Evolutionary conservation across 1,140 invertebrate genomes (phyloP), one percentile per base, ranked within the genome.

Genomic region (Prorops nasuta): DNA sequence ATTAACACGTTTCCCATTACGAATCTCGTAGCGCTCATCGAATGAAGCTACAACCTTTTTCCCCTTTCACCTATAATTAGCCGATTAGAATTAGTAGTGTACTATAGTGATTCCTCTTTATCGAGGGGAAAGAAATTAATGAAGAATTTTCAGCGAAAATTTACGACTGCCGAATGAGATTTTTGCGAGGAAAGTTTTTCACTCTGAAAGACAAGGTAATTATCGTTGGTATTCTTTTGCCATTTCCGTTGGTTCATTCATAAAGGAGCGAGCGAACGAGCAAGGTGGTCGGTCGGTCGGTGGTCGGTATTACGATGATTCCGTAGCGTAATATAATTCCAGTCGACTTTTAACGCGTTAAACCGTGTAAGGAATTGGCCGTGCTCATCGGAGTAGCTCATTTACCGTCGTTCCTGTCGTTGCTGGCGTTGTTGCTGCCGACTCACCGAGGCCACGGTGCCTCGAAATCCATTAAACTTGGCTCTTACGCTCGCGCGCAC

Each of bases 401-500:
- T 61, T 61, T 54, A 54, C 59, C 62, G 58, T 51, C 50, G 50
- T 48, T 51, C 44, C 54, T 48, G 50, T 56, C 59, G 60, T 57
- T 54, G 10, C 44, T 14, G 17, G 14, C 2, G 12, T n/a, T n/a
- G n/a, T n/a, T 31, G 36, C 44, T 52, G 51, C 58, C 50, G 47
- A 51, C 52, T n/a, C n/a, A 60, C 54, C 53, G 62, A 58, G 61
- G 55, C 57, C 60, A 58, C 62, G 62, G 60, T 68, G 61, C 56
- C 60, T 71, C 55, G 51, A 72, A 75, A 75, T 75, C 69, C 72
- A 75, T 75, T 75, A 75, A 70, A 28, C 24, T 10, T 28, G 4
- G 24, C 24, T 28, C 24, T 28, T 54, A 51, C 44, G 48, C 54
- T 49, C 48, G 51, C 62, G 54, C 59, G 63, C 69, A 42, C 55